These are phyloP conservation scores for Condylura cristata DNA, from an alignment of 2,113 vertebrate genomes.

Conservation along the genomic window DNA sequence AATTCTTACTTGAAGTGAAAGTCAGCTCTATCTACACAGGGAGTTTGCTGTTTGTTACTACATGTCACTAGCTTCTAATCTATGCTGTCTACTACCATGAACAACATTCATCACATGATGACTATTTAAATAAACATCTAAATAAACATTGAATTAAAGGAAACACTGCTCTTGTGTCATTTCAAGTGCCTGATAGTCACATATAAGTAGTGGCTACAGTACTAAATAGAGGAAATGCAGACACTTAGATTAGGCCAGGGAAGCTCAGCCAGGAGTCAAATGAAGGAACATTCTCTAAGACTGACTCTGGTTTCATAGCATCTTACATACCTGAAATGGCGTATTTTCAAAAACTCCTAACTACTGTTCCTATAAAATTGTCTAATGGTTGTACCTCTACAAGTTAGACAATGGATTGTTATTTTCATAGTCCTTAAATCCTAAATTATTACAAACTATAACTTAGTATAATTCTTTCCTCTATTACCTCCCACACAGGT, in stretches of 20 bases:
- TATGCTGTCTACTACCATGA: background rate
- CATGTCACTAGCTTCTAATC: background rate
- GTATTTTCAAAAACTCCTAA: background rate
- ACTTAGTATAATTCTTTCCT: too few species aligned
- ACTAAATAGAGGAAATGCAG: background rate
- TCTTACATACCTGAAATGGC: background rate
- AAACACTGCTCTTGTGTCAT: slow-evolving; percentile 23
- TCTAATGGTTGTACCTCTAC: background rate
- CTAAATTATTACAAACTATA: too few species aligned
- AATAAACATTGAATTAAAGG: background rate
- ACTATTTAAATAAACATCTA: too few species aligned
- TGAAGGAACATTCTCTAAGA: background rate
- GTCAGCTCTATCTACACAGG: background rate
- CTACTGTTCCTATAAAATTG: background rate
- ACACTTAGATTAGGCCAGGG: background rate
- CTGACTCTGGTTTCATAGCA: background rate
- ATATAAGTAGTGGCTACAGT: background rate
- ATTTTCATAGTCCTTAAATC: background rate
- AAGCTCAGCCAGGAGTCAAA: background rate
- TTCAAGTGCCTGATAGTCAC: too few species aligned
- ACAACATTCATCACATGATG: background rate
- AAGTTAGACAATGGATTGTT: background rate
- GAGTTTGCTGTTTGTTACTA: background rate
- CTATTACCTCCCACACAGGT: too few species aligned
- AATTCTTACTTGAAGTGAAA: background rate